These are phyloP conservation scores for Brachystomella parvula DNA, from an alignment of 1,140 invertebrate species.

Conservation along the genomic window DNA sequence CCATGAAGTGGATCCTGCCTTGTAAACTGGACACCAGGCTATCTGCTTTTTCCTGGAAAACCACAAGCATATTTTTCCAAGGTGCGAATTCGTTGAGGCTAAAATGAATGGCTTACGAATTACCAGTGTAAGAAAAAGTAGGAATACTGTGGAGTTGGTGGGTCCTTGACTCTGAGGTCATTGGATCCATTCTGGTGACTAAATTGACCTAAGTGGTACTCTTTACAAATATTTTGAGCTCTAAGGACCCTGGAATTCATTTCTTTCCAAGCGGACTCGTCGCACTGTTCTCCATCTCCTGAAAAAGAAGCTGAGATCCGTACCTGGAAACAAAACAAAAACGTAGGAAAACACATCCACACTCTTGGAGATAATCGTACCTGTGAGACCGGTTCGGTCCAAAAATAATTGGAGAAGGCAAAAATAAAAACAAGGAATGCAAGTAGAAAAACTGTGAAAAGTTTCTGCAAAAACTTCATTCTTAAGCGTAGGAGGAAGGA, in stretches of 20 bases:
- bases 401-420: too few relatives aligned
- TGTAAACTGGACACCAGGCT: constrained; percentile 53
- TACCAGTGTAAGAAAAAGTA: constrained; percentile 50
- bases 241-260: constrained; percentile 35
- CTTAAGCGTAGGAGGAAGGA: too few relatives aligned
- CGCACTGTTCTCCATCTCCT: too few relatives aligned
- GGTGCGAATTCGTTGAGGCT: neutral
- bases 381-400: too few relatives aligned
- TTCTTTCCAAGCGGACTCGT: too few relatives aligned
- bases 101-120: constrained; percentile 25
- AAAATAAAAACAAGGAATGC: too few relatives aligned
- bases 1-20: constrained; percentile 50
- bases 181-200: constrained; percentile 33
- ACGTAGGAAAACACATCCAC: too few relatives aligned
- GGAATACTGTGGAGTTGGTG: constrained; percentile 48
- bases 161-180: constrained; percentile 43
- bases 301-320: too few relatives aligned
- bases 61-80: neutral
- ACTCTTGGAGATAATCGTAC: too few relatives aligned
- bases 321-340: too few relatives aligned
- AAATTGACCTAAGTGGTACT: constrained; percentile 46
- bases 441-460: too few relatives aligned
- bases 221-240: constrained; percentile 43
- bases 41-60: constrained; percentile 38
- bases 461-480: too few relatives aligned